Base-by-base conservation (phyloP, 2,888 invertebrate genomes). In the Dascillus cervinus region DNA sequence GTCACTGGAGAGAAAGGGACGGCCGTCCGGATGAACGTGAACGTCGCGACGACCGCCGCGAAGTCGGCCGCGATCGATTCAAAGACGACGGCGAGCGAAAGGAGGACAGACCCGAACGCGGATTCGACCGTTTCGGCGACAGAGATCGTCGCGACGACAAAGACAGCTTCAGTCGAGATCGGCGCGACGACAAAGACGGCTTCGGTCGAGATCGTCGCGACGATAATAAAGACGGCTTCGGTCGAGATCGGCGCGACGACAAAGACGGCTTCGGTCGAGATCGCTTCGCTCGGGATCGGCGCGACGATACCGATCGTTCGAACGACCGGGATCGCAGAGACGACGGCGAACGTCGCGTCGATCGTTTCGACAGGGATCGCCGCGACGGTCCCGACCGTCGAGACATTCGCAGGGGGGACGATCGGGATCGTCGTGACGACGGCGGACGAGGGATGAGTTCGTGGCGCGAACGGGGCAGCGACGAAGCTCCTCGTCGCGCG, bases 391-490 rank as follows among this genome's bases (percentile, higher is more conserved):
- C 36, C 13, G 29, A 36, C 24, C 29, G 32, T 13, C 25, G 25
- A 5, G 31, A 27, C 13, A 34, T 29, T 9, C 12, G 47, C 43
- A 43, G 22, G 44, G 46, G 47, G 33, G 52, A 12, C 32, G 32
- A 17, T 32, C 27, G 19, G 27, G 37, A 12, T 29, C 29, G 12
- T 20, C 12, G 2, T 31, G 27, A 6, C 14, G 17, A 14, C 14
- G 19, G 14, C 4, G 12, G 3, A 15, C 14, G 27, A 2, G 21
- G 22, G 9, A 23, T 26, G 36, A 20, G 29, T 29, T 11, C 25
- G 3, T 40, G 36, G 34, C n/a, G 36, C 6, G 13, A 11, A 20
- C 31, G 15, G 15, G 29, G 14, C 3, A 37, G 28, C 15, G 43
- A 38, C 15, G 34, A 34, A 20, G 11, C 15, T 13, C 21, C 13